These are phyloP conservation scores for Tetraneura akinire DNA, from an alignment of 1,140 invertebrate genomes.

Conservation along the genomic window DNA sequence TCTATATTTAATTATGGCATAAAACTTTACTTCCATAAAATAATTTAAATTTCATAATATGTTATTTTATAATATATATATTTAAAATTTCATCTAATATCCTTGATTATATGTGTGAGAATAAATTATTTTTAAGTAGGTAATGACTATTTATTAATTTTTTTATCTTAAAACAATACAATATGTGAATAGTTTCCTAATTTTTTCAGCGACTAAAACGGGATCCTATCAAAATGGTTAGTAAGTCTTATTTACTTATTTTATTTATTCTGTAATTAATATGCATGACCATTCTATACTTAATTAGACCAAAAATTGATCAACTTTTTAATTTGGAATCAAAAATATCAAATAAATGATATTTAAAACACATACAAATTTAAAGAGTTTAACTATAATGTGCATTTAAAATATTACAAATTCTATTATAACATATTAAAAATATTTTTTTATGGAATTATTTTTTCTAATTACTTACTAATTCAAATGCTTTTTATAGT, in stretches of 20 bases:
- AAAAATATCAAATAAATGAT: constrained; percentile 19
- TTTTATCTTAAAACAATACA: constrained; percentile 39
- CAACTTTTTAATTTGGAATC: background rate
- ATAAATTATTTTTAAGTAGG: background rate
- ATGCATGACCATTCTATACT: constrained; percentile 23
- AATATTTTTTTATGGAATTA: background rate
- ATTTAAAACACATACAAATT: constrained; percentile 24
- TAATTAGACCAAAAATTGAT: constrained; percentile 7
- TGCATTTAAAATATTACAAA: background rate
- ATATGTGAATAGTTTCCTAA: constrained; percentile 49
- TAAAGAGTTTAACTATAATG: background rate
- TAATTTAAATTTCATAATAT: constrained; percentile 29
- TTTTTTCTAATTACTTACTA: constrained; percentile 12
- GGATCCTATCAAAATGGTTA: constrained; percentile 51
- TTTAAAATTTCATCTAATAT: background rate
- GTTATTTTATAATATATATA: background rate
- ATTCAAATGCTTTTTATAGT: constrained; percentile 16
- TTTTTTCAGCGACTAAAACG: constrained; percentile 50
- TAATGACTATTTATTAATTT: background rate
- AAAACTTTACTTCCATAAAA: background rate
- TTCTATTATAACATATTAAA: background rate
- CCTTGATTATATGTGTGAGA: constrained; percentile 18
- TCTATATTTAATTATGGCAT: background rate
- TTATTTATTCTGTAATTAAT: constrained; percentile 41
- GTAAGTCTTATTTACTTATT: constrained; percentile 51